Evolutionary conservation across 2,113 vertebrate species (phyloP).

Genomic region (mouse (Mus musculus)): GRCm39 chr9:15870501-15871000

Average conservation of each 20-base stretch:
- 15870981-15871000: neutral
- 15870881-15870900: neutral
- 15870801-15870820: neutral
- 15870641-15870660: neutral
- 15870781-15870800: neutral
- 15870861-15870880: neutral
- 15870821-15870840: neutral
- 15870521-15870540: neutral
- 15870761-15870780: neutral
- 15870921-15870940: neutral
- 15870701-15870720: neutral
- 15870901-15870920: neutral
- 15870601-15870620: accelerated
- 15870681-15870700: neutral
- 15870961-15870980: neutral
- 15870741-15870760: neutral
- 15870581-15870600: neutral
- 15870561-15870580: neutral
- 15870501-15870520: neutral
- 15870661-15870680: neutral
- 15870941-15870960: too few relatives aligned
- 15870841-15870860: too few relatives aligned
- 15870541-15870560: neutral
- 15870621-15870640: neutral
- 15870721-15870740: neutral